These are phyloP conservation scores for Cyprinodon variegatus DNA, from an alignment of 2,113 vertebrate species.

Conservation along the genomic window DNA sequence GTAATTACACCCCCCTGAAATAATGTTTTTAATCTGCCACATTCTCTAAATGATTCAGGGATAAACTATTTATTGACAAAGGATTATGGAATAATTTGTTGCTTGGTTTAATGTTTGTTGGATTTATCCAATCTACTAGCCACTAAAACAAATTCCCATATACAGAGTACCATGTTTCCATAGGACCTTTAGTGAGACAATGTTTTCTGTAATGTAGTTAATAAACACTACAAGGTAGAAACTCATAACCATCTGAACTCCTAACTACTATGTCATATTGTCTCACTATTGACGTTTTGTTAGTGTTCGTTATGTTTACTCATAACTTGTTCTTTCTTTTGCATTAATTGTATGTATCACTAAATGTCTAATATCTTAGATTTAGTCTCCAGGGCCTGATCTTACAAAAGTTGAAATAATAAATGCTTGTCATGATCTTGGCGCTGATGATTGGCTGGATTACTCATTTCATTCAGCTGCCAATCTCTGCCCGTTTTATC, in stretches of 20 bases:
- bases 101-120: constrained; percentile 19
- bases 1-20: constrained; percentile 8
- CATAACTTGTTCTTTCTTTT: too few species aligned
- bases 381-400: too few species aligned
- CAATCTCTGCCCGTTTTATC: too few species aligned
- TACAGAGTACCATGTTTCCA: neutral
- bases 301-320: too few species aligned
- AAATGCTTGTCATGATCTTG: too few species aligned
- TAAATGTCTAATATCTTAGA: too few species aligned
- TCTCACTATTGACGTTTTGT: too few species aligned
- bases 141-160: constrained; percentile 19
- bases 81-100: constrained; percentile 33
- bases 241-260: neutral
- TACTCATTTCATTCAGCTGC: too few species aligned
- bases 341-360: too few species aligned
- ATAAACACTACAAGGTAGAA: neutral
- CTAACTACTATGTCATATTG: neutral
- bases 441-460: too few species aligned
- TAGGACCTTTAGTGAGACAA: neutral
- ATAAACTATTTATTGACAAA: constrained; percentile 21
- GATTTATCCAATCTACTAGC: constrained; percentile 6
- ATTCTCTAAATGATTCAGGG: constrained; percentile 14
- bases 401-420: too few species aligned
- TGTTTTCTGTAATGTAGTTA: neutral
- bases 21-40: constrained; percentile 12